A percentile compares a stretch with the other conserved stretches of the same genome.
Evolutionary conservation across 2,797 vertebrate genomes (phyloP).

Genomic region (Enteromius mattozi): DNA sequence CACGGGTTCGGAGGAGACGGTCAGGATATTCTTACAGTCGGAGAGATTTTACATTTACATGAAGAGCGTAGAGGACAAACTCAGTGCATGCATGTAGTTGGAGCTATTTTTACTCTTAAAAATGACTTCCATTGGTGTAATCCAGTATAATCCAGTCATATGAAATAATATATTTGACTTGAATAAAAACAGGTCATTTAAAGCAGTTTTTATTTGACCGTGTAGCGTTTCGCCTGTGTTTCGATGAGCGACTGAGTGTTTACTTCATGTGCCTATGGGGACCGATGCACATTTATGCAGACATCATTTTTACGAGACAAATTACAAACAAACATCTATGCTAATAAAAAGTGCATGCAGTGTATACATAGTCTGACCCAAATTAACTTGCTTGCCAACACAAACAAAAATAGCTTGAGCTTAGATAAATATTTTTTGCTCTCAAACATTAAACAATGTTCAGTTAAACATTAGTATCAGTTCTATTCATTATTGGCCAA

Average conservation of each 20-base stretch:
- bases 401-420: conserved; percentile 43
- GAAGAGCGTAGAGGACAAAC: conserved; percentile 37
- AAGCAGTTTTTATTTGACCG: neutral
- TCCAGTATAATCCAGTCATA: neutral
- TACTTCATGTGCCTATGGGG: conserved; percentile 40
- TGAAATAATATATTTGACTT: conserved; percentile 19
- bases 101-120: conserved; percentile 16
- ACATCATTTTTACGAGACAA: conserved; percentile 40
- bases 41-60: conserved; percentile 36
- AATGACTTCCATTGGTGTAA: conserved; percentile 7
- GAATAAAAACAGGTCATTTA: conserved; percentile 34
- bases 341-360: conserved; percentile 31
- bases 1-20: conserved; percentile 24
- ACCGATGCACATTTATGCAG: conserved; percentile 23
- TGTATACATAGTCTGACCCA: conserved; percentile 33
- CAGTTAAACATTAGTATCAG: conserved; percentile 24
- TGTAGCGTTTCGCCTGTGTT: neutral
- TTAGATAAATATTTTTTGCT: conserved; percentile 28
- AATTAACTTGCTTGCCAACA: conserved; percentile 35
- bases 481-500: conserved; percentile 33
- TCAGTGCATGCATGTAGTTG: neutral
- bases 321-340: conserved; percentile 45
- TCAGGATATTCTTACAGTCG: conserved; percentile 26
- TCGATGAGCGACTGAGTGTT: conserved; percentile 18
- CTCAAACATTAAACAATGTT: conserved; percentile 37